Base-by-base conservation (phyloP, 2,113 vertebrate species). In the Recurvirostra avosetta region DNA sequence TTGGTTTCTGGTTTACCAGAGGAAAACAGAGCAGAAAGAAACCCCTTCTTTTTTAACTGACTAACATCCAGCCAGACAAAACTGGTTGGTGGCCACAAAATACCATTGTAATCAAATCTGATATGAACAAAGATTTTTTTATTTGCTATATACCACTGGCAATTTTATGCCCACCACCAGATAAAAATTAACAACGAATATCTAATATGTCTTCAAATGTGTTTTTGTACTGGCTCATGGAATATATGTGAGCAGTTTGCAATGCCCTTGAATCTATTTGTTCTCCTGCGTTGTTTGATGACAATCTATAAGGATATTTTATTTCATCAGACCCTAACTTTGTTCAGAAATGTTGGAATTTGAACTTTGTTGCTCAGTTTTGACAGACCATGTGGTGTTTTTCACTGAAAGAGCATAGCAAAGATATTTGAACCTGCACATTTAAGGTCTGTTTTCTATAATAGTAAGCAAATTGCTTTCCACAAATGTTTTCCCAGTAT, bases 1-100 rank as follows among this genome's bases (percentile, higher is more conserved):
- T 89, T 83, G 88, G 85, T 96, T 96, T 95, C 85, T 95, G 95
- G 91, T 89, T 89, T 91, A 95, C 88, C 91, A 95, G 52, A 92
- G 34, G 75, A 71, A 94, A 96, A 84, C 90, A 87, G 62, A 79
- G 73, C 36, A 80, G 90, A 83, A 65, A 82, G 73, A 74, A 90
- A 45, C 6, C 26, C 6, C 6, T 63, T 68, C 34, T 63, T 80
- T 80, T 72, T 87, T 32, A 50, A 29, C 55, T 40, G 19, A 55
- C 49, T 45, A 74, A 62, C 86, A 86, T 61, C 41, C 66, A 96
- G 50, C 91, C 91, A 86, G 67, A 40, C 26, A 38, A 78, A 91
- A 65, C 88, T 47, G 55, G 34, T 41, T 75, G 61, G 36, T 70
- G 63, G 47, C 85, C 80, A 78, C 47, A 87, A 90, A 89, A 93